Base-by-base conservation (phyloP, 2,113 vertebrate species). In the Ondatra zibethicus region DNA sequence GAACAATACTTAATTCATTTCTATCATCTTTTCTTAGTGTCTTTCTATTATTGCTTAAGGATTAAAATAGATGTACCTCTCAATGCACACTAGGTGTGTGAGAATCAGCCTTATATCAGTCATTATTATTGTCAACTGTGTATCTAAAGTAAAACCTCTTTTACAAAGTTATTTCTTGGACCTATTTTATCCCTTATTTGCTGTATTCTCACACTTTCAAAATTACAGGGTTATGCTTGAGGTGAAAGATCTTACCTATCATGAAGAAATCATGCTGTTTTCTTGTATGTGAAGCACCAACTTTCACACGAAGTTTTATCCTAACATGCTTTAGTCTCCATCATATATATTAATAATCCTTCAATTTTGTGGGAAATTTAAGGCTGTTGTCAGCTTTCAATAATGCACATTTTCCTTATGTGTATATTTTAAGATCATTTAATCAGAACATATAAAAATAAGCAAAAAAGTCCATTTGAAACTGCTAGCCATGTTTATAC, bases 401-500 rank as follows among this genome's bases (percentile, higher is more conserved):
- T 85, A 72, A 96, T 50, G 1, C 1, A 58, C 3, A 55, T 52
- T 88, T 96, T 52, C 6, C 14, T 89, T 87, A 63, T 61, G 66
- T 95, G 94, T 73, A 39, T 19, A 70, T 80, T 47, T 87, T 0
- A 4, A 45, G 8, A 25, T 42, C 9, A 72, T 91, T 76, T 95
- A 88, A 66, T 91, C 8, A 89, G 66, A 92, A 10, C 14, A 93
- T 58, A 72, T 55, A 88, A 92, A 75, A 70, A 94, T 78, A 93
- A 84, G 10, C 50, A 96, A 45, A 45, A 77, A 27, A 81, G 19
- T 70, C 29, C 76, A 31, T 78, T 95, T 80, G 65, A 96, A 92
- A 88, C 31, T 45, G 73, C 27, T 58, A 94, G 77, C 29, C 2
- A 80, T 31, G 61, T 78, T 95, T 45, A 36, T 2, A 88, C 27